A percentile compares a stretch with the other conserved stretches of the same genome.
These are phyloP conservation scores for Pipistrellus nathusii DNA, from an alignment of 2,797 vertebrate genomes.

Conservation along the genomic window DNA sequence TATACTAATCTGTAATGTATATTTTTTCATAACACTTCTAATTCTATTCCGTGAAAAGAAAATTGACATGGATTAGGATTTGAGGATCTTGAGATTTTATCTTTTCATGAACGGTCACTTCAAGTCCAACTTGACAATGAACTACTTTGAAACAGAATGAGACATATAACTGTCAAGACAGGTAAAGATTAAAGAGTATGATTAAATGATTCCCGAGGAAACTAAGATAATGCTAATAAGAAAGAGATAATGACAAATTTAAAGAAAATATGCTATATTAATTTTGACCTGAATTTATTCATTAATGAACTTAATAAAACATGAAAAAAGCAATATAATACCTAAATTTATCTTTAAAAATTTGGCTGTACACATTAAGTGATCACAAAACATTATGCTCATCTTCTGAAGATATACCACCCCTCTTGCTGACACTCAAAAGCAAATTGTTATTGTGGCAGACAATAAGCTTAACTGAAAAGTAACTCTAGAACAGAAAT, in stretches of 20 bases:
- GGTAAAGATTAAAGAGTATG: not conserved
- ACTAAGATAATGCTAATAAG: constrained; percentile 3
- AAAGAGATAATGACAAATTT: constrained; percentile 11
- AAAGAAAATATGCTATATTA: constrained; percentile 38
- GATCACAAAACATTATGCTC: not conserved
- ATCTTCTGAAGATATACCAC: not conserved
- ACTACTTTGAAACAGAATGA: constrained; percentile 31
- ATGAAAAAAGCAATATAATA: not conserved
- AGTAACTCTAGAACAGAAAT: constrained; percentile 44
- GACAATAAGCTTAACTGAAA: constrained; percentile 31
- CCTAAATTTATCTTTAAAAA: constrained; percentile 44
- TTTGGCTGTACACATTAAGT: constrained; percentile 30
- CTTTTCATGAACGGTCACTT: constrained; percentile 35
- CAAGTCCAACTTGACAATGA: constrained; percentile 61
- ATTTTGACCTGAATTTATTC: constrained; percentile 45
- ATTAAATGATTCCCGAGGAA: constrained; percentile 31
- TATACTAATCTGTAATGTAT: constrained; percentile 61
- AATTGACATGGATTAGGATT: constrained; percentile 37
- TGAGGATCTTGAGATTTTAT: constrained; percentile 43
- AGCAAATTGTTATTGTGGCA: constrained; percentile 5
- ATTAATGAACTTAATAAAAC: constrained; percentile 51
- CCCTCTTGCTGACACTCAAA: not conserved
- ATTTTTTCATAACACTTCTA: constrained; percentile 59
- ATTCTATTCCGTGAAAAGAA: constrained; percentile 54
- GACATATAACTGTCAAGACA: not conserved